Conservation (phyloP, 2,797 vertebrate species). For the Acropternis orthonyx region DNA sequence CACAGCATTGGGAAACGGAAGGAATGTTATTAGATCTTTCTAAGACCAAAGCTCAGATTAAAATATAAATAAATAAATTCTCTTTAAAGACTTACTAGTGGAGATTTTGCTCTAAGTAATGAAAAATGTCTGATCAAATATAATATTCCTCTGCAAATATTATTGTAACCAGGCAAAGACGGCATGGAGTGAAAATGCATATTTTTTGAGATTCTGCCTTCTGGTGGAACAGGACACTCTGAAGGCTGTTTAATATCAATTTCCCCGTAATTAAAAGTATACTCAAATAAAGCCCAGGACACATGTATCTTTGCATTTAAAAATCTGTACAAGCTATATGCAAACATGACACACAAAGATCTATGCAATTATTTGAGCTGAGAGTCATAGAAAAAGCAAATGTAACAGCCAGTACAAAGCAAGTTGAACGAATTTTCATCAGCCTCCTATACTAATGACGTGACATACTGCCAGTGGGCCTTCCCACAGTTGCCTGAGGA, state of each 20-base stretch:
- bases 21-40: not conserved
- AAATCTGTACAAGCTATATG: not conserved
- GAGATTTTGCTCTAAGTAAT: not conserved
- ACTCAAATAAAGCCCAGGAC: not conserved
- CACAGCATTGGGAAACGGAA: rapidly evolving
- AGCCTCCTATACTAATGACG: not conserved
- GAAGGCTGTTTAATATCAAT: not conserved
- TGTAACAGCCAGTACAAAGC: not conserved
- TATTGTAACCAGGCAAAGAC: not conserved
- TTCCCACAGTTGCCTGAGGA: not conserved
- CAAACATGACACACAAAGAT: not conserved
- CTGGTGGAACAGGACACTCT: not conserved
- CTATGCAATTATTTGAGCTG: not conserved
- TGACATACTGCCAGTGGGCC: not conserved
- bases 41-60: not conserved
- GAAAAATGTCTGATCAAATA: not conserved
- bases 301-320: not conserved
- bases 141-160: not conserved
- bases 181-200: rapidly evolving
- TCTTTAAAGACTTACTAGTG: not conserved
- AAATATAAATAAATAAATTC: not conserved
- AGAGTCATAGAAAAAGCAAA: not conserved
- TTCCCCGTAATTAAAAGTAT: not conserved
- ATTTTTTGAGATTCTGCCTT: not conserved
- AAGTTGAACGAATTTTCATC: not conserved